Percentiles rank a stretch among this genome's conserved stretches.
These are phyloP conservation scores for Drosophila recens DNA, from an alignment of 2,888 invertebrate genomes.

Conservation along the genomic window DNA sequence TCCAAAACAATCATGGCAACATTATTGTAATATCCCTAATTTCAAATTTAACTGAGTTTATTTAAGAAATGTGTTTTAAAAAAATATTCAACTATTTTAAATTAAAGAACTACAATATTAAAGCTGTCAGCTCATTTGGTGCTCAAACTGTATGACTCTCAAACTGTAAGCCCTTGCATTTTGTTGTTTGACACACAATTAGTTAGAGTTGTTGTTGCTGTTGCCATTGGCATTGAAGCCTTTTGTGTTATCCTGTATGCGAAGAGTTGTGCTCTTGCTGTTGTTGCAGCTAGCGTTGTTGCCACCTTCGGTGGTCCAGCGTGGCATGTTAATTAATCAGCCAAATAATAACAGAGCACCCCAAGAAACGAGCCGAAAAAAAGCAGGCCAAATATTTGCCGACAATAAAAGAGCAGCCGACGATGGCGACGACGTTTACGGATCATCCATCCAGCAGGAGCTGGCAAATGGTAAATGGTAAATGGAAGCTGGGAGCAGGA, in stretches of 20 bases:
- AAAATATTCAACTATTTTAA: background rate
- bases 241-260: slow-evolving; percentile 55
- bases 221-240: slow-evolving; percentile 15
- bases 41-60: too few species aligned
- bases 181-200: slow-evolving; percentile 4
- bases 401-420: slow-evolving; percentile 65
- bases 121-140: background rate
- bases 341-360: slow-evolving; percentile 70
- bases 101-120: background rate
- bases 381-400: slow-evolving; percentile 69
- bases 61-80: too few species aligned
- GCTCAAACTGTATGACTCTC: background rate
- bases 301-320: slow-evolving; percentile 72
- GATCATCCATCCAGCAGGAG: slow-evolving; percentile 61
- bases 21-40: too few species aligned
- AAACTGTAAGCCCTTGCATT: slow-evolving; percentile 18
- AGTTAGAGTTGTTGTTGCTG: slow-evolving; percentile 19
- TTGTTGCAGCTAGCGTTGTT: slow-evolving; percentile 34
- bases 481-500: slow-evolving; percentile 11
- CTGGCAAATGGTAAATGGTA: slow-evolving; percentile 10
- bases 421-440: slow-evolving; percentile 36
- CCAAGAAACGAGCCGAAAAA: slow-evolving; percentile 59
- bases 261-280: slow-evolving; percentile 39
- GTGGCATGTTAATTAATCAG: slow-evolving; percentile 80
- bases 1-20: too few species aligned